A percentile compares a stretch with the other conserved stretches of the same genome.
Conservation (phyloP, 2,888 invertebrate species). For the Hypomecis atomaria region DNA sequence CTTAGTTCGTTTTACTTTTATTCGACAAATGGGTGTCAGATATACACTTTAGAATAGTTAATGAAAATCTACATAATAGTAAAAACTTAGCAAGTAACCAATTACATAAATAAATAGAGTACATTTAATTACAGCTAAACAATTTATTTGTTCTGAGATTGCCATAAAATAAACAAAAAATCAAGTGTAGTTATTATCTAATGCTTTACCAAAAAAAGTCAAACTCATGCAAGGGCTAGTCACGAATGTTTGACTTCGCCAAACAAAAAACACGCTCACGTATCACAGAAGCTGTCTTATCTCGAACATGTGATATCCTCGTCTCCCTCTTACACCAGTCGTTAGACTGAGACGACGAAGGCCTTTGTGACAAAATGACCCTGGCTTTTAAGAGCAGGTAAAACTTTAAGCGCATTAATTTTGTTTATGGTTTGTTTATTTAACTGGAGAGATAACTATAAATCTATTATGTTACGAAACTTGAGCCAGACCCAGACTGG, state of each 20-base stretch:
- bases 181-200: no score
- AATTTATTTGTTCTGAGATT: no score
- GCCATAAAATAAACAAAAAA: no score
- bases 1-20: no score
- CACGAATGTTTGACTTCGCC: conserved; percentile 14
- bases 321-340: conserved; percentile 1
- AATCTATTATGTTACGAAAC: conserved; percentile 17
- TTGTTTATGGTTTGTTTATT: conserved; percentile 38
- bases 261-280: conserved; percentile 17
- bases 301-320: conserved; percentile 7
- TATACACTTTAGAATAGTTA: no score
- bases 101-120: no score
- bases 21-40: no score
- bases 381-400: conserved; percentile 27
- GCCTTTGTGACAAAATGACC: conserved; percentile 20
- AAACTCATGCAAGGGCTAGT: not conserved
- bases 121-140: no score
- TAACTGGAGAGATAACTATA: conserved; percentile 13
- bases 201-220: no score
- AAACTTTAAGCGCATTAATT: conserved; percentile 29
- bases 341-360: conserved; percentile 3
- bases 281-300: conserved; percentile 28
- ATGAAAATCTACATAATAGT: no score
- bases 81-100: no score
- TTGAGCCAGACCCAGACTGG: not conserved